Evolutionary conservation across 2,797 vertebrate genomes (phyloP).

Genomic region (Argya squamiceps): DNA sequence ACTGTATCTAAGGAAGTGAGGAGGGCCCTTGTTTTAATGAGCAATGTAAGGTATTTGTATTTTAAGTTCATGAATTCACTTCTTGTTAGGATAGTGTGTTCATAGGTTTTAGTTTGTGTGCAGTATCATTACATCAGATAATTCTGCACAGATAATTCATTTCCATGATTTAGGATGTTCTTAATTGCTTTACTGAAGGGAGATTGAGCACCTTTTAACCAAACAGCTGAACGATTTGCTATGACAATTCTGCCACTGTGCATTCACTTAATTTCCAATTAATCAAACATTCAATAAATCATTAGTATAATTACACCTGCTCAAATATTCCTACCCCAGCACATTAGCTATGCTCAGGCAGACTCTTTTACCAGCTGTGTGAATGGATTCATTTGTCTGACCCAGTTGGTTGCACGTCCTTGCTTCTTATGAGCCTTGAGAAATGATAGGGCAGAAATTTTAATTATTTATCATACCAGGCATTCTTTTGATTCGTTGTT

Average conservation of each 20-base stretch:
- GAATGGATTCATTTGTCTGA: constrained; percentile 75
- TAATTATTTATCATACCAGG: constrained; percentile 76
- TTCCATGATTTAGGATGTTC: constrained; percentile 71
- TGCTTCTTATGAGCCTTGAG: constrained; percentile 66
- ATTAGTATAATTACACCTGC: constrained; percentile 81
- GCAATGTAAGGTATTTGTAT: background rate
- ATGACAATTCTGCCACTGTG: constrained; percentile 78
- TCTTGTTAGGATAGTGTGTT: background rate
- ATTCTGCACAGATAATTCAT: constrained; percentile 39
- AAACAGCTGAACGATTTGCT: constrained; percentile 78
- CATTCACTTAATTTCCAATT: constrained; percentile 82
- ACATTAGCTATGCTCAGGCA: constrained; percentile 69
- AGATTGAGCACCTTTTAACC: constrained; percentile 76
- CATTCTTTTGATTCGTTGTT: constrained; percentile 59
- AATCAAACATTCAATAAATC: constrained; percentile 84
- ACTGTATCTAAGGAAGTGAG: accelerated
- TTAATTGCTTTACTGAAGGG: constrained; percentile 78
- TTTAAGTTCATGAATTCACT: background rate
- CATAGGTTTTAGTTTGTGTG: background rate
- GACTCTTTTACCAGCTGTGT: constrained; percentile 32
- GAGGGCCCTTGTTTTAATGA: background rate
- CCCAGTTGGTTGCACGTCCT: constrained; percentile 69
- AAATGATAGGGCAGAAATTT: constrained; percentile 70
- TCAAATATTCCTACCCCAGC: constrained; percentile 62
- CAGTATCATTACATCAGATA: background rate